Evolutionary conservation across 92 coral and sea anemone genomes (phyloP).

Genomic region (Bergia sp.): DNA sequence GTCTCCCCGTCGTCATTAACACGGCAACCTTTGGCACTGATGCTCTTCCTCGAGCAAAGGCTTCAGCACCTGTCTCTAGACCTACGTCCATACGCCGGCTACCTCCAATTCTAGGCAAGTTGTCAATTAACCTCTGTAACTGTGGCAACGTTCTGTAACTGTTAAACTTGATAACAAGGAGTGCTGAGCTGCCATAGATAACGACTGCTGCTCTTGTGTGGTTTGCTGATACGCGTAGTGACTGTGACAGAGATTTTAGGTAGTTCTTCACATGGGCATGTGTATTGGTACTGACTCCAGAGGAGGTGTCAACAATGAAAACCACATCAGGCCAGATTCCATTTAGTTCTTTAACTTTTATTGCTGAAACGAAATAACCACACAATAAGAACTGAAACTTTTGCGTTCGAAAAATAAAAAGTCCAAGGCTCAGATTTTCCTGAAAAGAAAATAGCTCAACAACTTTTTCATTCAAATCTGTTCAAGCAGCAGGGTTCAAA

Average conservation of each 20-base stretch:
- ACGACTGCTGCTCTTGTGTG: conserved; percentile 79
- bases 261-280: conserved; percentile 66
- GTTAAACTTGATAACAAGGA: conserved; percentile 59
- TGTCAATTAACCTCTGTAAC: conserved; percentile 36
- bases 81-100: conserved; percentile 70
- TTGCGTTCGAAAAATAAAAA: background rate
- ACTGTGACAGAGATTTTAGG: conserved; percentile 65
- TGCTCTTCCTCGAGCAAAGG: conserved; percentile 63
- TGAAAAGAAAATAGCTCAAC: no score
- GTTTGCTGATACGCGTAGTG: conserved; percentile 62
- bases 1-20: conserved; percentile 79
- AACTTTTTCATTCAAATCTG: no score
- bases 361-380: background rate
- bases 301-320: conserved; percentile 82
- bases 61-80: conserved; percentile 64
- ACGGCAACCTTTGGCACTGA: conserved; percentile 73
- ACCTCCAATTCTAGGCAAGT: conserved; percentile 46
- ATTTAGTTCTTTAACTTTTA: conserved; percentile 7
- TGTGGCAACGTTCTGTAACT: conserved; percentile 55
- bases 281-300: conserved; percentile 54
- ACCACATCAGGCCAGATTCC: conserved; percentile 62
- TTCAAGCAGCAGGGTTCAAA: no score
- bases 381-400: background rate
- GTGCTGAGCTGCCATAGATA: conserved; percentile 69
- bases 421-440: no score